Base-by-base conservation (phyloP, 2,888 invertebrate species). In the Plagiodera versicolora region DNA sequence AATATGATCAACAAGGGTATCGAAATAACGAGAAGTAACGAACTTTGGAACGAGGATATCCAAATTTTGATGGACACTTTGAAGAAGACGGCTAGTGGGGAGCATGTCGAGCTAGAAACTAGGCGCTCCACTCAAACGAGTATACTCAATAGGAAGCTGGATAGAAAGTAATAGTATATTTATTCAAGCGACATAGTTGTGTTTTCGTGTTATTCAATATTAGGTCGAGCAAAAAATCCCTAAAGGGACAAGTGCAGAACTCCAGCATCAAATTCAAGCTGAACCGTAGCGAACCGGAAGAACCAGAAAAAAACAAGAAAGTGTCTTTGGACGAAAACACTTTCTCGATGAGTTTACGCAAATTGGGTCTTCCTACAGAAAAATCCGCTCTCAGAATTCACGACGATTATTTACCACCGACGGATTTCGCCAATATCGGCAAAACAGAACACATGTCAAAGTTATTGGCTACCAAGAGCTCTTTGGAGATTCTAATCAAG, bases 31-130 rank as follows among this genome's bases (percentile, higher is more conserved):
- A 66, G 70, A n/a, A 73, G 73, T 51, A 71, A 73, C 56, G 68
- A 73, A 49, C 56, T 79, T 44, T 79, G 79, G 79, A 79, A 72
- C 57, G 68, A 70, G 58, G 77, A 79, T 55, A 74, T 78, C 0
- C 74, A 78, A 54, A 67, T 68, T 20, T 46, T 74, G 30, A 56
- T 74, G 30, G 51, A 68, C 5, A 64, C 64, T 28, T 58, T 70
- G 20, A 56, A 47, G 45, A 30, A 54, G 18, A 61, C 61, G 1
- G 53, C 64, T 5, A 47, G 51, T 24, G 30, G 47, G 10, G 16
- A 30, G 30, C n/a, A 14, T 10, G 32, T 30, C 9, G 17, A 49
- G 1, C 5, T 17, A 10, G 11, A n/a, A 20, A n/a, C 44, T 9
- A 55, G 55, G 17, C 46, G 32, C 2, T 17, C 14, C 9, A 17